Percentiles rank a stretch among this genome's conserved stretches.
Conservation (phyloP, 2,113 vertebrate genomes). For the Rhagologus leucostigma region DNA sequence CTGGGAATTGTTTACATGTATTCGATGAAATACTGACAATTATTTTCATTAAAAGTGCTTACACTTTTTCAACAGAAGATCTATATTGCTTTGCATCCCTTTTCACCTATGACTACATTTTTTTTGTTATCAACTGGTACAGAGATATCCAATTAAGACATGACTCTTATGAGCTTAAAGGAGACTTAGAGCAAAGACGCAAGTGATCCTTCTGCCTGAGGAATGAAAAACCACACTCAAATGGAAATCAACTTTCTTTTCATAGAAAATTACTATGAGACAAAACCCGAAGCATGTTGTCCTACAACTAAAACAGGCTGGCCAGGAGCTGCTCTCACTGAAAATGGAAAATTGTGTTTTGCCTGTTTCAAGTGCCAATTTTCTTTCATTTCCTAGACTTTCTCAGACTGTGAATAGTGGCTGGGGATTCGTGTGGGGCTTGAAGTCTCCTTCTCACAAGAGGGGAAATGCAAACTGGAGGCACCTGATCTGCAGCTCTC, state of each 20-base stretch:
- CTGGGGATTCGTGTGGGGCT: background rate
- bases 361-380: background rate
- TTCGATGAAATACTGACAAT: background rate
- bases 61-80: background rate
- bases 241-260: background rate
- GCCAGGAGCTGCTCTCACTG: background rate
- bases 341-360: background rate
- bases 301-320: background rate
- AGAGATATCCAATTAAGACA: background rate
- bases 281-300: background rate
- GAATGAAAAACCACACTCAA: background rate
- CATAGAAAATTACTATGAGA: background rate
- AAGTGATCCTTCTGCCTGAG: background rate
- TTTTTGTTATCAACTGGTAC: background rate
- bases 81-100: background rate
- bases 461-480: background rate
- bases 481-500: background rate
- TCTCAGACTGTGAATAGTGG: background rate
- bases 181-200: background rate
- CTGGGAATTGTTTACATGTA: background rate
- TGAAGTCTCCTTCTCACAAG: background rate
- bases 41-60: background rate
- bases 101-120: background rate
- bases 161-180: background rate
- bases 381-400: background rate